These are phyloP conservation scores for Lipophrys pholis DNA, from an alignment of 2,113 vertebrate genomes.

Conservation along the genomic window DNA sequence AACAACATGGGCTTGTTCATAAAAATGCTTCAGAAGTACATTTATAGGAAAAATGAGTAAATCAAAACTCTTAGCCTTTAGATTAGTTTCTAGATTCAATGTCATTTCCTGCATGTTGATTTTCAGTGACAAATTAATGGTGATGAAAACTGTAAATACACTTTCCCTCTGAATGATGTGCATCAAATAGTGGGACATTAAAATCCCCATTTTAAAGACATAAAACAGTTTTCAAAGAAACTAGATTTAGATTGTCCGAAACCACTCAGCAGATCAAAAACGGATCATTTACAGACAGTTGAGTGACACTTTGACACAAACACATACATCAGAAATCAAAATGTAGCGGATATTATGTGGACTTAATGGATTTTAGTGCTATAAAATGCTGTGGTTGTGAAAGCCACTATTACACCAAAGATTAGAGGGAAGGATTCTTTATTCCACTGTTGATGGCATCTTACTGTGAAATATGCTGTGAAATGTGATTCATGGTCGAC, in stretches of 20 bases:
- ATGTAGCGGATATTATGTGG: conserved; percentile 34
- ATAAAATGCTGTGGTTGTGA: conserved; percentile 48
- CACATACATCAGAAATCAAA: conserved; percentile 6
- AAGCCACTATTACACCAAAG: conserved; percentile 56
- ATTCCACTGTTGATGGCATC: conserved; percentile 66
- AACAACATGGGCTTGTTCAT: too few species aligned
- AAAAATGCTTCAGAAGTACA: too few species aligned
- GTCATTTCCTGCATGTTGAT: background rate
- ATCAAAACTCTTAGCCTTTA: background rate
- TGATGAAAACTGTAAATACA: background rate
- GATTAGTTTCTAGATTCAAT: conserved; percentile 3
- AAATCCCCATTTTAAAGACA: too few species aligned
- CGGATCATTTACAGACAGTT: background rate
- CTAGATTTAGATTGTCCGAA: background rate
- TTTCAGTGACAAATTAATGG: background rate
- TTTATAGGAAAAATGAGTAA: background rate
- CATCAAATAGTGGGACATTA: background rate
- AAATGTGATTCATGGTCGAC: conserved; percentile 74
- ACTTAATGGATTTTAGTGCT: conserved; percentile 58
- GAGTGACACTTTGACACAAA: background rate
- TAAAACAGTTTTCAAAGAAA: too few species aligned
- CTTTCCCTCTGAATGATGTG: background rate
- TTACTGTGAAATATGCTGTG: conserved; percentile 73
- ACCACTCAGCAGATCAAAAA: background rate
- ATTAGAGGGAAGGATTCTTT: conserved; percentile 63